Evolutionary conservation across 2,888 invertebrate genomes (phyloP).

Genomic region (Ophion ventricosus): DNA sequence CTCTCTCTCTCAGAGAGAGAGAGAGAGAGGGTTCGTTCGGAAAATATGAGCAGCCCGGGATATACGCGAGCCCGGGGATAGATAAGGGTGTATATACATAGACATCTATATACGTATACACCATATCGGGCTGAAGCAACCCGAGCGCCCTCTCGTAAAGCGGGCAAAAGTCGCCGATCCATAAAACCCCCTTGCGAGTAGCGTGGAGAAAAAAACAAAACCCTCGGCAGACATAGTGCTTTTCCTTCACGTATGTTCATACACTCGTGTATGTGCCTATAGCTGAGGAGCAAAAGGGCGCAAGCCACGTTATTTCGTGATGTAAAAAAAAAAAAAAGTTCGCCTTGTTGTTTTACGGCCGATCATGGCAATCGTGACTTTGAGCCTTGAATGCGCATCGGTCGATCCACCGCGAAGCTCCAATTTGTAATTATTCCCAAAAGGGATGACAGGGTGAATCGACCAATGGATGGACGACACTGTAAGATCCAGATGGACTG

Average conservation of each 20-base stretch:
- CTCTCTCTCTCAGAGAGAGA: too few species aligned
- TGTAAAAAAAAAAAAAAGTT: background rate
- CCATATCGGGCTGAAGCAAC: conserved; percentile 56
- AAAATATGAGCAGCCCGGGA: conserved; percentile 53
- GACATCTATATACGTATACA: conserved; percentile 23
- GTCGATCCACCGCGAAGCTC: too few species aligned
- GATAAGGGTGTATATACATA: conserved; percentile 26
- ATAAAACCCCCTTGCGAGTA: conserved; percentile 65
- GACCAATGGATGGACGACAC: too few species aligned
- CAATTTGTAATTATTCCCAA: too few species aligned
- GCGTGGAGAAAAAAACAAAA: conserved; percentile 51
- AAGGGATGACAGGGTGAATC: too few species aligned
- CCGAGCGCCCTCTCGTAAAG: conserved; percentile 66
- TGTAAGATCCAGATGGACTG: too few species aligned
- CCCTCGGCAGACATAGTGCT: conserved; percentile 45
- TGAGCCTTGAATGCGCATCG: too few species aligned
- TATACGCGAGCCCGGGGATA: conserved; percentile 48
- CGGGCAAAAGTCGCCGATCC: conserved; percentile 71
- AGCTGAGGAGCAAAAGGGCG: background rate
- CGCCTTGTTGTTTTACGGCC: too few species aligned
- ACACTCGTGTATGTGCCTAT: background rate
- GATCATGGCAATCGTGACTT: too few species aligned
- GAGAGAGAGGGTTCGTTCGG: conserved; percentile 34
- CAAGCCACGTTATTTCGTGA: background rate
- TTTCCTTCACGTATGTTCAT: conserved; percentile 6